Evolutionary conservation across 1,140 invertebrate species (phyloP).

Genomic region (Lordiphosa mommai): DNA sequence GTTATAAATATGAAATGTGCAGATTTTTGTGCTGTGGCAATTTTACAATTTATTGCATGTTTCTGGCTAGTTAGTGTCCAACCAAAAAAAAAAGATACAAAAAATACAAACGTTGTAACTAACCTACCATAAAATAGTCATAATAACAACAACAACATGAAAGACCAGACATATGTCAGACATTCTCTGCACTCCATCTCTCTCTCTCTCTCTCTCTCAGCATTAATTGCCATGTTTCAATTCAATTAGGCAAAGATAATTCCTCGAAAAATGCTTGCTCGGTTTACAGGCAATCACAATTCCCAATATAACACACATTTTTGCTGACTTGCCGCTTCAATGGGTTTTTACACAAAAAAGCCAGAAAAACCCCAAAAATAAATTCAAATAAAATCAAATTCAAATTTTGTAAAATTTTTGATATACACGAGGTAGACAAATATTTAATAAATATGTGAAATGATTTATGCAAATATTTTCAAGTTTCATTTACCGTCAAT

Average conservation of each 20-base stretch:
- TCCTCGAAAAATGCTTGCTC: constrained; percentile 42
- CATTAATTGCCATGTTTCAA: constrained; percentile 49
- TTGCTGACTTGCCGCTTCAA: constrained; percentile 26
- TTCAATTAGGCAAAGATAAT: constrained; percentile 63
- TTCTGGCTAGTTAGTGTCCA: too few relatives aligned
- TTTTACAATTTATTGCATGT: too few relatives aligned
- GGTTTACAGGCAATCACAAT: constrained; percentile 63
- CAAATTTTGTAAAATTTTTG: constrained; percentile 9
- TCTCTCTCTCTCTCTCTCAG: background rate
- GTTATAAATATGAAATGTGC: too few relatives aligned
- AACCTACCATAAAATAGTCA: too few relatives aligned
- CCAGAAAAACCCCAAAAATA: background rate
- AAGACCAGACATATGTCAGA: background rate
- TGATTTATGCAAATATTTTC: constrained; percentile 10
- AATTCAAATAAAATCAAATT: constrained; percentile 16
- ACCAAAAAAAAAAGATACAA: too few relatives aligned
- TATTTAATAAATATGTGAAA: background rate
- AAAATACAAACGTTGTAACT: too few relatives aligned
- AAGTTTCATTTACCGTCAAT: background rate
- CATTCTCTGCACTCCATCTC: background rate
- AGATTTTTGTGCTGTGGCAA: too few relatives aligned
- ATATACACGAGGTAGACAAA: constrained; percentile 11
- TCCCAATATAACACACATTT: constrained; percentile 22
- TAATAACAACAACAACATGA: too few relatives aligned
- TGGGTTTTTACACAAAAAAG: constrained; percentile 31